A percentile compares a stretch with the other conserved stretches of the same genome.
Conservation (phyloP, 2,113 vertebrate species). For the Ictalurus furcatus region DNA sequence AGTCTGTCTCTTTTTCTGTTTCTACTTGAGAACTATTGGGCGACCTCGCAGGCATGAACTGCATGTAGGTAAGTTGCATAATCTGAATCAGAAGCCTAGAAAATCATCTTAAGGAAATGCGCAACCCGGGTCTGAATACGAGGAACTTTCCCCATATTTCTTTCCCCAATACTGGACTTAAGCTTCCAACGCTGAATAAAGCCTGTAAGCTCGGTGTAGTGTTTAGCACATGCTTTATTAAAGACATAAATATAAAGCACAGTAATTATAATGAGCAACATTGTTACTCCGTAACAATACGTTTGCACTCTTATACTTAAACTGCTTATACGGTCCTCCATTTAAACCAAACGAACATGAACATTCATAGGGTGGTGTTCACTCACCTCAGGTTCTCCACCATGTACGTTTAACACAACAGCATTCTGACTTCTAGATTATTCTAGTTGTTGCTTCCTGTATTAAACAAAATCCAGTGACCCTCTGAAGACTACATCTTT, state of each 20-base stretch:
- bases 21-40: not conserved
- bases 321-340: not conserved
- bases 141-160: not conserved
- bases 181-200: not conserved
- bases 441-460: not conserved
- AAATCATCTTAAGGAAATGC: not conserved
- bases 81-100: not conserved
- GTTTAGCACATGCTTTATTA: slow-evolving; percentile 29
- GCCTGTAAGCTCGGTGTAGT: no score
- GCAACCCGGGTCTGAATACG: not conserved
- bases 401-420: not conserved
- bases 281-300: slow-evolving; percentile 23
- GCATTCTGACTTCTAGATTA: not conserved
- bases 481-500: not conserved
- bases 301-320: not conserved
- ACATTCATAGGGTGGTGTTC: not conserved
- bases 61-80: not conserved
- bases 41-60: not conserved
- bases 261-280: not conserved
- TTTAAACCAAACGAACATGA: not conserved
- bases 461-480: not conserved
- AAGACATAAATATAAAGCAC: slow-evolving; percentile 21
- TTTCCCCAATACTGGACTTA: not conserved
- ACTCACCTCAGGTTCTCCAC: not conserved
- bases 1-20: not conserved